Evolutionary conservation across 2,797 vertebrate species (phyloP).

Genomic region (Pseudomugil tenellus): DNA sequence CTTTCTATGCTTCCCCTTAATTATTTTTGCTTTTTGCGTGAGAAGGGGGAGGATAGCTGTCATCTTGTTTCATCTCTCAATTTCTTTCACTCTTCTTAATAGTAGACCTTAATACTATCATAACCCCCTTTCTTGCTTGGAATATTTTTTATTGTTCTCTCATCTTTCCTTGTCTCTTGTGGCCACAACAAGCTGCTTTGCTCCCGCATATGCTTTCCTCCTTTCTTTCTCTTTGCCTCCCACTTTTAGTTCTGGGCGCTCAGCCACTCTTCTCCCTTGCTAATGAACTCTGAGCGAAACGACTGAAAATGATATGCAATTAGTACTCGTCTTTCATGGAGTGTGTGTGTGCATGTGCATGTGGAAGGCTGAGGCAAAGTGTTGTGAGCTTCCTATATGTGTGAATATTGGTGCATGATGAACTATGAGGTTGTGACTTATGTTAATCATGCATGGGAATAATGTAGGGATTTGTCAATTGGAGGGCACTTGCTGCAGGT

Average conservation of each 20-base stretch:
- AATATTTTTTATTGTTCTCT: constrained; percentile 19
- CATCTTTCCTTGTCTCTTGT: constrained; percentile 15
- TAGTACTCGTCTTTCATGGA: constrained; percentile 51
- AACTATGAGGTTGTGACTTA: constrained; percentile 27
- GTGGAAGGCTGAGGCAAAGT: constrained; percentile 27
- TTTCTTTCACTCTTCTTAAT: constrained; percentile 24
- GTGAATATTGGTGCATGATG: neutral
- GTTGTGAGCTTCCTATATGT: constrained; percentile 8
- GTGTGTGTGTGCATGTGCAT: constrained; percentile 12
- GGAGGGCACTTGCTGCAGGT: neutral
- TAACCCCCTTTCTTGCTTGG: constrained; percentile 29
- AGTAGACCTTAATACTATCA: constrained; percentile 25
- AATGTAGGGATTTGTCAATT: constrained; percentile 7
- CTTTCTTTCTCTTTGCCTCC: constrained; percentile 27
- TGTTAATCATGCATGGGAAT: constrained; percentile 54
- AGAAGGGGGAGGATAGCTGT: constrained; percentile 22
- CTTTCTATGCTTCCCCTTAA: constrained; percentile 40
- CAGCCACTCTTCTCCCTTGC: constrained; percentile 61
- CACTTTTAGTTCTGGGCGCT: constrained; percentile 55
- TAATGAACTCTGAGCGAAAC: constrained; percentile 66
- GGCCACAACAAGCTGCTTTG: constrained; percentile 26
- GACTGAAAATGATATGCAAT: constrained; percentile 75
- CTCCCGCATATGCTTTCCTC: constrained; percentile 1
- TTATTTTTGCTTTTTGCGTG: constrained; percentile 27
- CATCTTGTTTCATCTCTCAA: constrained; percentile 35